Percentiles rank a stretch among this genome's conserved stretches.
Conservation (phyloP, 1,140 invertebrate genomes). For the Dufourea novaeangliae region DNA sequence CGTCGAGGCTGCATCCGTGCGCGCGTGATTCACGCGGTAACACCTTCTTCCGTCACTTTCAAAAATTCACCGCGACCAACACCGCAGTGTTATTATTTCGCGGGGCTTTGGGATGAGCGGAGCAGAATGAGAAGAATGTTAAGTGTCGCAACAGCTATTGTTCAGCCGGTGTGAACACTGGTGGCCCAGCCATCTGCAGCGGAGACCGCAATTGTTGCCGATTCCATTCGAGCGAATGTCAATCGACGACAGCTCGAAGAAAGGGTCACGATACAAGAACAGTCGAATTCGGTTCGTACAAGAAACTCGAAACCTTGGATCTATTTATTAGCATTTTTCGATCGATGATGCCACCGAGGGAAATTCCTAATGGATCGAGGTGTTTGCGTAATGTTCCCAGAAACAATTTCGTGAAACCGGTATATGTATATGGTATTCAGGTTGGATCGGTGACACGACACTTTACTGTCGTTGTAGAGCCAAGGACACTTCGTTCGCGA, state of each 20-base stretch:
- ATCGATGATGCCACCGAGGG: neutral
- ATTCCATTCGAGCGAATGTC: slow-evolving; percentile 51
- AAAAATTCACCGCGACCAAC: slow-evolving; percentile 65
- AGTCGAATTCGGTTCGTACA: neutral
- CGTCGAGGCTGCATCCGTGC: neutral
- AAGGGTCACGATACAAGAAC: slow-evolving; percentile 21
- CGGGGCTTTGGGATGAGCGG: slow-evolving; percentile 61
- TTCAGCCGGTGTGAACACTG: slow-evolving; percentile 47
- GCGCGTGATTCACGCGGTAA: neutral
- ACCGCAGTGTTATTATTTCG: slow-evolving; percentile 71
- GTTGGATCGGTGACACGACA: neutral
- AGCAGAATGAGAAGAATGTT: slow-evolving; percentile 63
- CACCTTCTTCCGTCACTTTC: slow-evolving; percentile 54
- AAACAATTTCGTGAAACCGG: neutral
- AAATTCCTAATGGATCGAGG: neutral
- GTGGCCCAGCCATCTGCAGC: slow-evolving; percentile 65
- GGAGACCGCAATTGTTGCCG: slow-evolving; percentile 65
- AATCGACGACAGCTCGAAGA: slow-evolving; percentile 19
- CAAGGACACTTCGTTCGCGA: slow-evolving; percentile 37
- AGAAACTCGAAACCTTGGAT: neutral
- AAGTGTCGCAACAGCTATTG: slow-evolving; percentile 70
- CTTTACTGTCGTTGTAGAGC: slow-evolving; percentile 12
- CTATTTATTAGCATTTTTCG: neutral
- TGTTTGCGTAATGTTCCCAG: slow-evolving; percentile 1
- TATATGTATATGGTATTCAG: neutral